phyloP scores from a whole-genome alignment of 1,140 invertebrate species.

The Panonychus citri region DNA sequence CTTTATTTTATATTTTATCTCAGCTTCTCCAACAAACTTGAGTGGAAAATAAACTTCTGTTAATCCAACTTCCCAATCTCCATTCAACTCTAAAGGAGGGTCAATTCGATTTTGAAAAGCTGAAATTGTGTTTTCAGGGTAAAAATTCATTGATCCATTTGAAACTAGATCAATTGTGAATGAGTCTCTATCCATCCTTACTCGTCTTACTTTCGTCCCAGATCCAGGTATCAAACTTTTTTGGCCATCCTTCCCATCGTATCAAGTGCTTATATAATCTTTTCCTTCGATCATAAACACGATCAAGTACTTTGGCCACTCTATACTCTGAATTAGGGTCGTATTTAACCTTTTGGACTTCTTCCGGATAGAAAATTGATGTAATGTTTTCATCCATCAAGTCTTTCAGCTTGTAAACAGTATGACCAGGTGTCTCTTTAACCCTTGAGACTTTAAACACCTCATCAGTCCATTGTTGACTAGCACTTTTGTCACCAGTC shows the following conservation, averaged over 20 bases:
- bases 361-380: not conserved
- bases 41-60: not conserved
- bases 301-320: not conserved
- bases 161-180: not conserved
- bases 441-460: not conserved
- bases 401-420: not conserved
- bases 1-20: not conserved
- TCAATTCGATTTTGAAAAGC: not conserved
- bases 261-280: not conserved
- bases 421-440: not conserved
- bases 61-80: not conserved
- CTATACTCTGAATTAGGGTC: not conserved
- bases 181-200: too few relatives aligned
- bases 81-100: not conserved
- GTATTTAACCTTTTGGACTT: not conserved
- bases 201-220: not conserved
- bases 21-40: not conserved
- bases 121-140: not conserved
- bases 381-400: not conserved
- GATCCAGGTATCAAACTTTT: not conserved
- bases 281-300: not conserved
- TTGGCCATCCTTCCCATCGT: not conserved
- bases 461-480: not conserved
- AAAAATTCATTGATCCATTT: not conserved
- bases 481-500: not conserved